Percentiles rank a stretch among this genome's conserved stretches.
Evolutionary conservation across 2,888 invertebrate genomes (phyloP).

Genomic region (Linyphia triangularis): DNA sequence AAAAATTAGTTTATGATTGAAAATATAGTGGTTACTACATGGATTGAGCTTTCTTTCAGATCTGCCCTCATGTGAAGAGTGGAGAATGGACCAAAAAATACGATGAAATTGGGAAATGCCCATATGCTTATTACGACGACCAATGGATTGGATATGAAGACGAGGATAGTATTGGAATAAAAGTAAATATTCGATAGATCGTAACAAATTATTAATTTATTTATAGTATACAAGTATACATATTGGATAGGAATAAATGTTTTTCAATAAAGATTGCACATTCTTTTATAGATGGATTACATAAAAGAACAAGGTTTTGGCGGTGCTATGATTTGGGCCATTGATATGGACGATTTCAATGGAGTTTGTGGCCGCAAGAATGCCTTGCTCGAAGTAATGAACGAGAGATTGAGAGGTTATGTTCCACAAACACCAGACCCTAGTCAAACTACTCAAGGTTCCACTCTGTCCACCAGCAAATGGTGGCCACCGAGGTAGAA

Average conservation of each 20-base stretch:
- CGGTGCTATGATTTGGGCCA: constrained; percentile 95
- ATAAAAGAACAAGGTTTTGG: constrained; percentile 90
- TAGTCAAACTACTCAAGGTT: constrained; percentile 83
- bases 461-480: constrained; percentile 81
- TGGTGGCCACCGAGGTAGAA: constrained; percentile 84
- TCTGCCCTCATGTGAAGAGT: constrained; percentile 77
- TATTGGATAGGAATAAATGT: no score
- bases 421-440: constrained; percentile 87
- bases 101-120: constrained; percentile 90
- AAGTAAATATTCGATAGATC: constrained; percentile 79
- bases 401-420: constrained; percentile 86
- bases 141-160: constrained; percentile 96
- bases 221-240: no score
- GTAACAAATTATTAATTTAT: no score
- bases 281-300: constrained; percentile 85
- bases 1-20: background rate
- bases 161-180: constrained; percentile 88
- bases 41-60: constrained; percentile 31
- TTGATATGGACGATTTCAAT: constrained; percentile 94
- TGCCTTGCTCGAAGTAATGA: constrained; percentile 86
- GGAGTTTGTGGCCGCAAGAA: constrained; percentile 90
- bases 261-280: no score
- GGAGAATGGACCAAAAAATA: constrained; percentile 90
- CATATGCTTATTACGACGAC: constrained; percentile 89
- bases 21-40: no score